Evolutionary conservation across 2,888 invertebrate genomes (phyloP), one percentile per base, ranked within the genome.

Genomic region (Caenorhabditis wallacei): DNA sequence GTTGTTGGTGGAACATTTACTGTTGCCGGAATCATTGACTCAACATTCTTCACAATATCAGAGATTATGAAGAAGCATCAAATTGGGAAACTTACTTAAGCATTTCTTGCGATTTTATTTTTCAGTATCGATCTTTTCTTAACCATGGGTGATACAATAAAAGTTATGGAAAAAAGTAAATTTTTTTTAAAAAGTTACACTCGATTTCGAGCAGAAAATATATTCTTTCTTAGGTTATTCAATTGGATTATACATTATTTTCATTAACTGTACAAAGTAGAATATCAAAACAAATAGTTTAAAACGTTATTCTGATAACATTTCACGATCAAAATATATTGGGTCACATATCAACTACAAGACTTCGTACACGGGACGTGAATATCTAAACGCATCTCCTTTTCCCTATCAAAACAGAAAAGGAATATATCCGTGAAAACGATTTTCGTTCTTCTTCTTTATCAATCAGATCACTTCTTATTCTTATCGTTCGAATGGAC

Each of bases 1-100:
- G 94, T 94, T 68, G 92, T 94, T 66, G 94, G 94, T 48, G 94
- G 94, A 66, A 94, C 94, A 0, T 94, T 94, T 89, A 94, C 94
- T 4, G 94, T 94, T 1, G 94, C 94, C 24, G 94, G 94, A 11
- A 94, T 94, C 84, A 92, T 94, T 71, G 94, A 94, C 89, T 94
- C 94, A 0, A 90, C 93, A 59, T 91, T 94, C 48, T 94, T 94
- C 90, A 93, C 94, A 8, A 94, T 94, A n/a, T 92, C 93, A 22
- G 94, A 94, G 90, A 88, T 94, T 22, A 93, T 94, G 86, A 93
- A 93, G 86, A 94, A 94, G 86, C 92, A 93, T 43, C 94, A 94
- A 87, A 88, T 94, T 8, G 94, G 94, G 53, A 94, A 94, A 90
- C 91, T 94, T 53, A 94, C 84, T 7, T 84, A 51, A 64, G 20